Conservation (phyloP, 2,888 invertebrate genomes). For the Thera britannica region DNA sequence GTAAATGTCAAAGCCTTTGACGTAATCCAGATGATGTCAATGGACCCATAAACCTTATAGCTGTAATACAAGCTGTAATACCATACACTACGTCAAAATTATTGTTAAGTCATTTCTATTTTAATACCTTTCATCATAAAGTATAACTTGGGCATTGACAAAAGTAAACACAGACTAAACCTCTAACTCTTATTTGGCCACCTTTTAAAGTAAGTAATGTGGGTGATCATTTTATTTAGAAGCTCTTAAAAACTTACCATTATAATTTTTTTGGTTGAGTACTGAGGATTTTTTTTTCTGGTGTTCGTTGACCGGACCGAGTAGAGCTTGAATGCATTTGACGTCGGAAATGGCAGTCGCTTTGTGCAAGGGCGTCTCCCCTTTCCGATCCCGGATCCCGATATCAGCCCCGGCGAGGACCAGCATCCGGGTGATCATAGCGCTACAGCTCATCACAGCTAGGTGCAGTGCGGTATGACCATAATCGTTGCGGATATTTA, state of each 20-base stretch:
- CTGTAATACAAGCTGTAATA: constrained; percentile 10
- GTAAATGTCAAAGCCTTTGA: constrained; percentile 39
- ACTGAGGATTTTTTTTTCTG: constrained; percentile 77
- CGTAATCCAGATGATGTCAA: constrained; percentile 48
- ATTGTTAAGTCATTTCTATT: constrained; percentile 13
- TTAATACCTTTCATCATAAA: constrained; percentile 10
- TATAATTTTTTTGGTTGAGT: constrained; percentile 93
- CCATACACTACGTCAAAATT: constrained; percentile 5
- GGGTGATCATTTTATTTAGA: no score
- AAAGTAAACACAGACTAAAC: no score
- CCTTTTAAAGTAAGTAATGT: no score
- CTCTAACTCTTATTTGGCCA: background rate
- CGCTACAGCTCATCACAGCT: constrained; percentile 91
- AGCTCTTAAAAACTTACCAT: constrained; percentile 86
- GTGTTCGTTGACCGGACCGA: constrained; percentile 81
- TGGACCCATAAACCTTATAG: constrained; percentile 29
- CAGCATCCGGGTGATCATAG: constrained; percentile 89
- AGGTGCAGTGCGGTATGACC: constrained; percentile 94
- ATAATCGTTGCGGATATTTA: constrained; percentile 92
- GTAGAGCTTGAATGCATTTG: constrained; percentile 89
- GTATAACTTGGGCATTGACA: no score
- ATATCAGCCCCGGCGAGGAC: constrained; percentile 91
- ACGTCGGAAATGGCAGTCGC: constrained; percentile 90
- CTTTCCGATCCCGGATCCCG: constrained; percentile 88
- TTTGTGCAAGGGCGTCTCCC: constrained; percentile 94